Evolutionary conservation across 2,888 invertebrate species (phyloP), one percentile per base, ranked within the genome.

Genomic region (Cacoxenus indagator): DNA sequence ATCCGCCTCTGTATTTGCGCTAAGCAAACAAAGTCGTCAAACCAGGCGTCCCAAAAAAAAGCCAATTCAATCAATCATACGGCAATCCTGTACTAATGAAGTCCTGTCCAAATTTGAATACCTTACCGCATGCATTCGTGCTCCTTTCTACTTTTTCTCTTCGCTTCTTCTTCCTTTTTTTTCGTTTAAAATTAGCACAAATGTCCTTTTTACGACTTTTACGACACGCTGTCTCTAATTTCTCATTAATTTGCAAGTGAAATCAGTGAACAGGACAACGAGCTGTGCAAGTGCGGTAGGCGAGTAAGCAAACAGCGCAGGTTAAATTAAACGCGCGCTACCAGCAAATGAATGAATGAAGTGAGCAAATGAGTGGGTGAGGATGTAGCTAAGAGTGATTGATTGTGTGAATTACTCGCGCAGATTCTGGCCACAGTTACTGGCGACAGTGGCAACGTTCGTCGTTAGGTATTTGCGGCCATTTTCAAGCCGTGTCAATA

Each of bases 241-340:
- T 86, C 81, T 82, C 83, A 86, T 85, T 85, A 86, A 86, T 86
- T 85, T 86, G 84, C 82, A 86, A 86, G 84, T 86, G 79, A 85
- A 86, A 86, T 86, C 81, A 81, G 80, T 78, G 80, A 71, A 74
- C 73, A 71, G 73, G 22, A 64, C 31, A 29, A 59, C 11, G 4
- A 48, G 64, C 64, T 22, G 19, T 9, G n/a, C 27, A 8, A 79
- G 72, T 81, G 76, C 68, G 72, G 70, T 59, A 65, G 74, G 70
- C 69, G 68, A 73, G 74, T 66, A 55, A 73, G 68, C 68, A 11
- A 31, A 73, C 43, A 64, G 43, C 71, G 59, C 65, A 67, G 67
- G 69, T 78, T 69, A 76, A 75, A 81, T 73, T 72, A 55, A 69
- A 74, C 31, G 59, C 8, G 78, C 79, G 74, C 76, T 78, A 80